phyloP scores from a whole-genome alignment of 2,113 vertebrate genomes.

The Urocynchramus pylzowi region DNA sequence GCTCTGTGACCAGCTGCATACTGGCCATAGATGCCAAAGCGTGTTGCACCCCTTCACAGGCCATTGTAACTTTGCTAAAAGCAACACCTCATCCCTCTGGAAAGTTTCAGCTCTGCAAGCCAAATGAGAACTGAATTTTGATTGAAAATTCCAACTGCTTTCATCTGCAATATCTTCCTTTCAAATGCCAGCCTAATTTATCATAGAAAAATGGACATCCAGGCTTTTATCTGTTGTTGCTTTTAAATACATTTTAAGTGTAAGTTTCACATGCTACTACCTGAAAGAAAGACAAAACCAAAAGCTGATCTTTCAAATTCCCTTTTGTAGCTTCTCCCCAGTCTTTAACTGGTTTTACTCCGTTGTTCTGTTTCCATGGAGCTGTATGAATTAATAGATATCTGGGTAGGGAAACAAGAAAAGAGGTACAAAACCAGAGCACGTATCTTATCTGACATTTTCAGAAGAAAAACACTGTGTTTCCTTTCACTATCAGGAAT shows the following conservation, averaged over 20 bases:
- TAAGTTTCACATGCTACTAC: not conserved
- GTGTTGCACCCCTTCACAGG: not conserved
- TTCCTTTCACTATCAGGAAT: not conserved
- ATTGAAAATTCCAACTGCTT: not conserved
- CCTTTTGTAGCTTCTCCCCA: not conserved
- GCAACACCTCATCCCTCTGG: not conserved
- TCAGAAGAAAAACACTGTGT: not conserved
- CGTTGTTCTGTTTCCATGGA: slow-evolving; percentile 34
- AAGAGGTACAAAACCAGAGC: not conserved
- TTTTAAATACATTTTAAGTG: not conserved
- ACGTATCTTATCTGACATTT: not conserved
- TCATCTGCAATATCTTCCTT: not conserved
- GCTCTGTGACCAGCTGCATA: not conserved
- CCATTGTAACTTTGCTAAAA: not conserved
- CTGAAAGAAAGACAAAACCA: not conserved
- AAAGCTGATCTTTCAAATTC: not conserved
- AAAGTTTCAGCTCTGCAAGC: not conserved
- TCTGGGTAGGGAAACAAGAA: not conserved
- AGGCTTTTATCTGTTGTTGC: not conserved
- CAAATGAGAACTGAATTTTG: not conserved
- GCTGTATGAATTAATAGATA: not conserved
- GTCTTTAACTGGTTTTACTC: not conserved
- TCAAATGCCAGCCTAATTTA: not conserved
- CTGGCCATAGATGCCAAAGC: not conserved
- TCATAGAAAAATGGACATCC: not conserved